Conservation (phyloP, 2,888 invertebrate species). For the Lasioglossum pauxillum region DNA sequence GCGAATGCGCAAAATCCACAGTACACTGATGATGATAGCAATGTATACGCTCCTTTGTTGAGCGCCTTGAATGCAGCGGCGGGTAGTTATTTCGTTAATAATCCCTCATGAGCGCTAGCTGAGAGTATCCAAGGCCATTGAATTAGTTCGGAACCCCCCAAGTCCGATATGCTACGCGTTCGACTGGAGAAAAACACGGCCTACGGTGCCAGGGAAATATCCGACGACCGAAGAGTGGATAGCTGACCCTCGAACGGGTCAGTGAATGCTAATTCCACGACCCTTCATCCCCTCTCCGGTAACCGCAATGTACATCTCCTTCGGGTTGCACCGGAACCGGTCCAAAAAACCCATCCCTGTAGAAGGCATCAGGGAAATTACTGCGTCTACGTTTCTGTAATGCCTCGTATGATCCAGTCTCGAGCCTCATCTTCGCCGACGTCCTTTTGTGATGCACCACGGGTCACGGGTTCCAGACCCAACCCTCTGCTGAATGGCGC, state of each 20-base stretch:
- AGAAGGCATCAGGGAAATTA: constrained; percentile 38
- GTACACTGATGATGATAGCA: neutral
- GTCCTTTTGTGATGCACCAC: neutral
- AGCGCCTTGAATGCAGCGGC: neutral
- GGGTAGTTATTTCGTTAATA: neutral
- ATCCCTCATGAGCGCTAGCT: neutral
- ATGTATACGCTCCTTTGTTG: neutral
- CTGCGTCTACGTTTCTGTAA: constrained; percentile 9
- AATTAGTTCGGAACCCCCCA: neutral
- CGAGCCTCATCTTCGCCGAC: neutral
- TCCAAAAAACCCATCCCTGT: constrained; percentile 39
- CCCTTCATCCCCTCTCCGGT: neutral
- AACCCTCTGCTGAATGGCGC: neutral
- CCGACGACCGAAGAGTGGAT: constrained; percentile 11
- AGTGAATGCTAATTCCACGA: constrained; percentile 39
- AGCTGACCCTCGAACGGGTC: constrained; percentile 50
- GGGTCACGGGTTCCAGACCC: neutral
- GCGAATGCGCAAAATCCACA: neutral
- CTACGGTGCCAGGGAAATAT: constrained; percentile 17
- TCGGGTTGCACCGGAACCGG: constrained; percentile 4
- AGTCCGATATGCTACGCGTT: neutral
- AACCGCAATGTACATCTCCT: constrained; percentile 41
- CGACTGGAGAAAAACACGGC: constrained; percentile 11
- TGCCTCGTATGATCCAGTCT: neutral
- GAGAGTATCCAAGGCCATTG: neutral